Base-by-base conservation (phyloP, 2,113 vertebrate genomes). In the Poeciliopsis occidentalis region DNA sequence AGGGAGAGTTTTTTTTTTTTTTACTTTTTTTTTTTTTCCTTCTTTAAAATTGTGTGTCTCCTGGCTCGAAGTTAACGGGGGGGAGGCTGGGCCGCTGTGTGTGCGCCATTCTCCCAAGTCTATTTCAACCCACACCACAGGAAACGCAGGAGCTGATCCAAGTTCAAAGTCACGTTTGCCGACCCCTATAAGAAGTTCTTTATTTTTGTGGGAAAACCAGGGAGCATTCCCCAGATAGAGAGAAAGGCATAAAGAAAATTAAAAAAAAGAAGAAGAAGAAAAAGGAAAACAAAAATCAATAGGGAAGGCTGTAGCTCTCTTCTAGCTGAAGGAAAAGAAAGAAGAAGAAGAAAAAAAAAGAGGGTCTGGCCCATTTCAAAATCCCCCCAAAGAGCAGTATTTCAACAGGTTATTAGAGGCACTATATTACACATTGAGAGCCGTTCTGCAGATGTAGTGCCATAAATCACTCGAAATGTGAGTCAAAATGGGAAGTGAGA, bases 141-240 rank as follows among this genome's bases (percentile, higher is more conserved):
- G 96, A 97, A 94, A 93, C 95, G 91, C 92, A 96, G 93, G 92
- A 96, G 95, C 96, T 96, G 96, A 97, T 96, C 97, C 97, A 98
- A 98, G 97, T 99, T 98, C 98, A 99, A 98, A 99, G 98, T 96
- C 96, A 96, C 93, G 94, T 95, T 91, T 94, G 93, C 95, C 94
- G 93, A 95, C 95, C 93, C 89, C 92, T 92, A 92, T 92, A 93
- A 96, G 93, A 96, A 95, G 93, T 86, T 95, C 95, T 97, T 97
- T 96, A 95, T 97, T 97, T 95, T 94, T 88, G 89, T 89, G 80
- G 51, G 91, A 94, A 93, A 95, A 94, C 91, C 88, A 87, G 92
- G 94, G 83, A 94, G 90, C 87, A 86, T 92, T 92, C 89, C 92
- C 88, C 67, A 88, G 86, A 85, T 85, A 92, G 86, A 76, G 47